phyloP scores from a whole-genome alignment of 2,888 invertebrate genomes.

The Oegoconia quadripuncta region DNA sequence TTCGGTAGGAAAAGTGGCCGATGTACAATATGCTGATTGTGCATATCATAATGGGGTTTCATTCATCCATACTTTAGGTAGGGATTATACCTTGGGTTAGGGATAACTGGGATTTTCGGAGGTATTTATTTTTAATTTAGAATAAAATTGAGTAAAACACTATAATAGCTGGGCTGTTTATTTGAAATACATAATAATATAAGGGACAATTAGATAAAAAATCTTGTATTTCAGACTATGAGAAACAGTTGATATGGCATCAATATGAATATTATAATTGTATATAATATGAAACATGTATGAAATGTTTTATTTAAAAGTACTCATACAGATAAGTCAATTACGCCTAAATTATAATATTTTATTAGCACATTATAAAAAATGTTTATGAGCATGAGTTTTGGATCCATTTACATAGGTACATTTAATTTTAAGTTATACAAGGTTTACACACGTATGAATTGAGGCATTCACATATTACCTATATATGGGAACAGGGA shows the following conservation, averaged over 20 bases:
- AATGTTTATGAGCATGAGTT: conserved; percentile 32
- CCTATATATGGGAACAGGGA: no score
- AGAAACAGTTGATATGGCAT: conserved; percentile 74
- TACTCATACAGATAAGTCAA: conserved; percentile 39
- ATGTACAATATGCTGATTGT: no score
- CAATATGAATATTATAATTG: conserved; percentile 55
- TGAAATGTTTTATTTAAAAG: conserved; percentile 41
- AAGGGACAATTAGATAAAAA: conserved; percentile 72
- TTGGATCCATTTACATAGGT: neutral
- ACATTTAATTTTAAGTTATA: no score
- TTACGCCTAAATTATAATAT: conserved; percentile 40
- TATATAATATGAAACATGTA: conserved; percentile 41
- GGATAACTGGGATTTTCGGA: no score
- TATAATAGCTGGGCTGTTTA: conserved; percentile 66
- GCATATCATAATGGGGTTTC: no score
- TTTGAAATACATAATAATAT: conserved; percentile 59
- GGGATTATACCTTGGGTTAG: no score
- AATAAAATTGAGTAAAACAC: conserved; percentile 36
- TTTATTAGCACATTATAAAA: conserved; percentile 36
- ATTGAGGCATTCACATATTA: no score
- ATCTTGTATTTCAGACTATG: conserved; percentile 65
- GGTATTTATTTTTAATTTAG: no score
- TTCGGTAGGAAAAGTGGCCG: no score
- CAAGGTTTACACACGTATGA: no score
- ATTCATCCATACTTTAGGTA: neutral